Evolutionary conservation across 35 echinoderm and acorn worm species (phyloP).

Genomic region (Nesometra sesokonis): DNA sequence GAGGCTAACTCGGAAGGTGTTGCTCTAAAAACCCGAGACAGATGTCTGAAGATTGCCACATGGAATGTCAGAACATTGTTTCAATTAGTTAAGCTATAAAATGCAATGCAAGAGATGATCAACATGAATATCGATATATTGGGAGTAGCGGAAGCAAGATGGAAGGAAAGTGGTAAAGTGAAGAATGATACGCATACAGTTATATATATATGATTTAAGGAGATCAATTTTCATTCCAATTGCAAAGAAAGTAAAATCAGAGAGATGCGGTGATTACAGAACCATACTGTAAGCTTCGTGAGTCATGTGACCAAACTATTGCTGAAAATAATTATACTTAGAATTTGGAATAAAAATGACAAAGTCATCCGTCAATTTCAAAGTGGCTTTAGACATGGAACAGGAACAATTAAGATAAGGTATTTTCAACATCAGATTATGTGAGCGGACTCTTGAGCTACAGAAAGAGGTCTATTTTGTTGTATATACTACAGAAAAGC

Average conservation of each 20-base stretch:
- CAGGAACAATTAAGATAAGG: conserved; percentile 21
- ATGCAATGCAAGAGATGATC: no score
- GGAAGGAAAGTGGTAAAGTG: no score
- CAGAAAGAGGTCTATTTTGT: not conserved
- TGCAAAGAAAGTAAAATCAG: conserved; percentile 10
- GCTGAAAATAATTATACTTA: not conserved
- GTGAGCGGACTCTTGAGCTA: not conserved
- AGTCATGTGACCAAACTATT: conserved; percentile 17
- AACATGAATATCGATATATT: no score
- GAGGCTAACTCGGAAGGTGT: no score
- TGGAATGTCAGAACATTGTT: no score
- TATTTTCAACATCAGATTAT: conserved; percentile 15
- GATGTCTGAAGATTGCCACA: no score
- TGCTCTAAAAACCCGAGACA: no score
- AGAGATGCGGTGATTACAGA: not conserved
- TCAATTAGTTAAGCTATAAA: no score
- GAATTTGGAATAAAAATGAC: conserved; percentile 1
- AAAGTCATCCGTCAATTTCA: not conserved
- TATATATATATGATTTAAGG: not conserved
- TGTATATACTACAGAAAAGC: conserved; percentile 3
- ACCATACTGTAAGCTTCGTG: conserved; percentile 16
- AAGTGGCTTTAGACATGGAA: conserved; percentile 22
- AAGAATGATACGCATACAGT: no score
- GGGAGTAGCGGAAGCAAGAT: no score
- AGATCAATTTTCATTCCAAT: conserved; percentile 9